These are phyloP conservation scores for Elmis aenea DNA, from an alignment of 2,888 invertebrate species.

Conservation along the genomic window DNA sequence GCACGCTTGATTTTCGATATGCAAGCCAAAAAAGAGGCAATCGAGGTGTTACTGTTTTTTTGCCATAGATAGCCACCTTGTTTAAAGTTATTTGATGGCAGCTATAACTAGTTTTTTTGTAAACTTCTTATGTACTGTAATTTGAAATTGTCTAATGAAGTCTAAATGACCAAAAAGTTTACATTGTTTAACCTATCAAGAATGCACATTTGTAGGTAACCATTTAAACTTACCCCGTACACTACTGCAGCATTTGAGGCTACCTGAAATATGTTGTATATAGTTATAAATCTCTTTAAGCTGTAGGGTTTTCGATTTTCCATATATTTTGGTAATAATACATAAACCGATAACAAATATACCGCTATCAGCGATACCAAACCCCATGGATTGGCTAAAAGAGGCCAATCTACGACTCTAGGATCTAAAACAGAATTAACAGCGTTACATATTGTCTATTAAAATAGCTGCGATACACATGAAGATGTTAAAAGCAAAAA, in stretches of 20 bases:
- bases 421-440: constrained; percentile 36
- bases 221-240: constrained; percentile 63
- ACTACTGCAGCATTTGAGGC: constrained; percentile 59
- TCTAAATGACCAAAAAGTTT: too few species aligned
- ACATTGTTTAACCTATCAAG: too few species aligned
- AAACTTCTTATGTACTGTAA: too few species aligned
- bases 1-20: too few species aligned
- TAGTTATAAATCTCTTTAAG: constrained; percentile 59
- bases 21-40: too few species aligned
- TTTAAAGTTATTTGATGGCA: too few species aligned
- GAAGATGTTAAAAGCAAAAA: neutral
- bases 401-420: constrained; percentile 49
- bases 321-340: constrained; percentile 62
- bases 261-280: constrained; percentile 78
- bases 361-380: constrained; percentile 44
- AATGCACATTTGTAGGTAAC: too few species aligned
- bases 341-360: constrained; percentile 49
- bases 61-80: too few species aligned
- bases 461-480: neutral
- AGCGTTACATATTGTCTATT: neutral
- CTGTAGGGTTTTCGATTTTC: constrained; percentile 60
- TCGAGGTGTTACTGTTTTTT: too few species aligned
- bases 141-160: too few species aligned
- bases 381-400: constrained; percentile 51
- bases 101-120: too few species aligned